Evolutionary conservation across 2,888 invertebrate species (phyloP).

Genomic region (Flexamia atlantica): DNA sequence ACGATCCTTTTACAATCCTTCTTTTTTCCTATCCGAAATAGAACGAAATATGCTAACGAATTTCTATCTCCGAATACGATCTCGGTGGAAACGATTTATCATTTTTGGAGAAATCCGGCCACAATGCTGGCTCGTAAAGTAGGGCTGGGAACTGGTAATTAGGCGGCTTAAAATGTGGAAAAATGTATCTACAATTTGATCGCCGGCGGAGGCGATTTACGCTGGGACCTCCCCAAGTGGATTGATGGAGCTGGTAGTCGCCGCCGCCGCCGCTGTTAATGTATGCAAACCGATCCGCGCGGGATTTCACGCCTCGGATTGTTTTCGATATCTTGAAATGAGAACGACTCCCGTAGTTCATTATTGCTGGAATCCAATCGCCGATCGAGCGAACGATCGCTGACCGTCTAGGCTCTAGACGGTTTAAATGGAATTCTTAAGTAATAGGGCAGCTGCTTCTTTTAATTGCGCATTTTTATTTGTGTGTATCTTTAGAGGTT

Average conservation of each 20-base stretch:
- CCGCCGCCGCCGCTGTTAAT: background rate
- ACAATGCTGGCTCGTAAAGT: conserved; percentile 62
- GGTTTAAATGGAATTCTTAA: background rate
- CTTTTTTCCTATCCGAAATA: conserved; percentile 65
- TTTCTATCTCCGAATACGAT: conserved; percentile 67
- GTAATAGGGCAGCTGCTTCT: no score
- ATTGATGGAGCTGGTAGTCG: conserved; percentile 3
- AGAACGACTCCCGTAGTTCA: conserved; percentile 30
- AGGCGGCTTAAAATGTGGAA: conserved; percentile 65
- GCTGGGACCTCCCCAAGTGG: conserved; percentile 29
- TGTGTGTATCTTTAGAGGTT: no score
- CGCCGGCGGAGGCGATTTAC: conserved; percentile 55
- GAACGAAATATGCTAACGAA: conserved; percentile 68
- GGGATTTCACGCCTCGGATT: conserved; percentile 57
- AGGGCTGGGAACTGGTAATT: conserved; percentile 64
- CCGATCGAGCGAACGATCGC: background rate
- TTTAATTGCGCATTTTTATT: no score
- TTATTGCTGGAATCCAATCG: conserved; percentile 47
- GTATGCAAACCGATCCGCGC: conserved; percentile 52
- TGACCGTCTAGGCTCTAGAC: conserved; percentile 1
- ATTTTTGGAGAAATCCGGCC: conserved; percentile 65
- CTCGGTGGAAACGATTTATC: conserved; percentile 66
- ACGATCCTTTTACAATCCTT: conserved; percentile 62
- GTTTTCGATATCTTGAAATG: conserved; percentile 56
- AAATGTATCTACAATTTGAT: conserved; percentile 65